Evolutionary conservation across 2,797 vertebrate genomes (phyloP), one percentile per base, ranked within the genome.

Genomic region (Meda fulgida): DNA sequence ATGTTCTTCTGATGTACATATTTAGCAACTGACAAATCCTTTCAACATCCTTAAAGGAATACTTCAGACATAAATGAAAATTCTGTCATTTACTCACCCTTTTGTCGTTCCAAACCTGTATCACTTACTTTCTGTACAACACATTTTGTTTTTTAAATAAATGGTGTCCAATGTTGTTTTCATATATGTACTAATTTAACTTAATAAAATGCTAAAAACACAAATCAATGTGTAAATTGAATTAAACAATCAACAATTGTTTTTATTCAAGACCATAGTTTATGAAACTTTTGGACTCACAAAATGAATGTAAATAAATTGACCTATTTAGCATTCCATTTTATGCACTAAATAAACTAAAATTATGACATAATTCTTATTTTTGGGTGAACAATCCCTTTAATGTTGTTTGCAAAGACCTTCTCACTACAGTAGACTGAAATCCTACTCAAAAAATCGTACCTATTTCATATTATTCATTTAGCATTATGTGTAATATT

Each of bases 381-480:
- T 76, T 55, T 14, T 16, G 6, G 31, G 31, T 14, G 21, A 67
- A 67, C 13, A 29, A 23, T 34, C 18, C 3, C 46, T 34, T 71
- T 53, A 70, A n/a, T 46, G 60, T 82, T 86, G 71, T 86, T 87
- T 75, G 10, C 66, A 73, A 69, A 85, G 46, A 40, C 60, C 40
- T 38, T 43, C 38, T 26, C 13, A 11, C 71, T 31, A 69, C 26
- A 19, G 23, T 60, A 18, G 58, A 75, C 65, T 26, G 46, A 60
- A 31, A 51, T 34, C 5, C 63, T 77, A 13, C 9, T 23, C 21
- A 29, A 7, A 55, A 34, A 76, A 36, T 26, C 23, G 0, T 36
- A n/a, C 71, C n/a, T 2, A 21, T 67, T 36, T 31, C n/a, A 48
- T 23, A 53, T 53, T 76, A 34, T 77, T 21, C 11, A 38, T 36